Base-by-base conservation (phyloP, 2,888 invertebrate species). In the Neoaliturus tenellus region DNA sequence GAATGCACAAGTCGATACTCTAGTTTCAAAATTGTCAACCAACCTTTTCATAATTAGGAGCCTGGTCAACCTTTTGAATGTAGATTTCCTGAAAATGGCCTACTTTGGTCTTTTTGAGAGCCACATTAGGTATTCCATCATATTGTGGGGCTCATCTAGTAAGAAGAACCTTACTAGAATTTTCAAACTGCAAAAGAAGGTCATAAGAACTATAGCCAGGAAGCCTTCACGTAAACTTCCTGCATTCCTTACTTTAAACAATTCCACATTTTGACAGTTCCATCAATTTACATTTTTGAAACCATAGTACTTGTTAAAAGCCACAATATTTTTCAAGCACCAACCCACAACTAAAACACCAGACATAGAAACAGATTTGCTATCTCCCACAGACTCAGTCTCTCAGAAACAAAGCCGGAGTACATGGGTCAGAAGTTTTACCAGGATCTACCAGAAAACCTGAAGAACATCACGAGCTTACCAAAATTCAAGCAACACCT, bases 81-180 rank as follows among this genome's bases (percentile, higher is more conserved):
- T 58, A n/a, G 12, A 20, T 23, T 20, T 58, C n/a, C 20, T 23
- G 8, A 10, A 58, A 8, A 8, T 20, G 20, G 20, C 20, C 8
- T 58, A 58, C 20, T 58, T 58, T 23, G 12, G n/a, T n/a, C 20
- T 58, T 14, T n/a, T 58, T 58, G 58, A 58, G 20, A n/a, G 58
- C 20, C 58, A 58, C 58, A 58, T 58, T 14, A 58, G 58, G 20
- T 58, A 58, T 20, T 58, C 58, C 10, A 58, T 58, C 12, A 58
- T 58, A 14, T 20, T 58, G 20, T 58, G 58, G 58, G 58, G 58
- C 58, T 58, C 58, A 10, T 58, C 58, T 58, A 58, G 58, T 20
- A 58, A 58, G 20, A 14, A 20, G 20, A 58, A 58, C 20, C 58
- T 58, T 8, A 20, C 12, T 20, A 58, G 20, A 58, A 20, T 58